Evolutionary conservation across 92 coral and sea anemone genomes (phyloP).

Genomic region (Palythoa heliodiscus): DNA sequence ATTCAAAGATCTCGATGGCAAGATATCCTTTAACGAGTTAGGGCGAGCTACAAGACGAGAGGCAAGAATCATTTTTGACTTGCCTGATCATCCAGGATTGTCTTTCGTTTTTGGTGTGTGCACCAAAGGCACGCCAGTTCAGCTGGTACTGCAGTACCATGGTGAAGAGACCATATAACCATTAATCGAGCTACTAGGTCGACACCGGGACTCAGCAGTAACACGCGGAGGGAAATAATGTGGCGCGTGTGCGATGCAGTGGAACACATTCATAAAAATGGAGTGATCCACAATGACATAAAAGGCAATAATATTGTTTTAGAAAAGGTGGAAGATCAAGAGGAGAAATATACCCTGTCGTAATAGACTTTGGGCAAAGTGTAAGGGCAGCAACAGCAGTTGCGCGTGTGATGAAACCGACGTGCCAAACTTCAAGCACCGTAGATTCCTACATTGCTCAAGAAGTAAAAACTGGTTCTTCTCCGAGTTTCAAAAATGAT

Average conservation of each 20-base stretch:
- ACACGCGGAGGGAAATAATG: not conserved
- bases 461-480: not conserved
- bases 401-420: constrained; percentile 2
- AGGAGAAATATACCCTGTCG: constrained; percentile 20
- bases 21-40: constrained; percentile 6
- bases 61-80: constrained; percentile 21
- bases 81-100: constrained; percentile 26
- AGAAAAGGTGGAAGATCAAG: not conserved
- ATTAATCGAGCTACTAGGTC: too few species aligned
- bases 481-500: not conserved
- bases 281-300: too few species aligned
- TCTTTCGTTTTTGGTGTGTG: constrained; percentile 28
- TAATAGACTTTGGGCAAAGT: constrained; percentile 26
- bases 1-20: constrained; percentile 3
- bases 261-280: not conserved
- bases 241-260: constrained; percentile 6
- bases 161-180: not conserved
- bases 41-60: constrained; percentile 22
- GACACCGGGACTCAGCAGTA: not conserved
- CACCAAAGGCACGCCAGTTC: constrained; percentile 10
- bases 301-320: too few species aligned
- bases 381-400: not conserved
- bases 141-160: constrained; percentile 18
- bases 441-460: not conserved
- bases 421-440: not conserved